Evolutionary conservation across 1,140 invertebrate species (phyloP), one percentile per base, ranked within the genome.

Genomic region (Pinna nobilis): DNA sequence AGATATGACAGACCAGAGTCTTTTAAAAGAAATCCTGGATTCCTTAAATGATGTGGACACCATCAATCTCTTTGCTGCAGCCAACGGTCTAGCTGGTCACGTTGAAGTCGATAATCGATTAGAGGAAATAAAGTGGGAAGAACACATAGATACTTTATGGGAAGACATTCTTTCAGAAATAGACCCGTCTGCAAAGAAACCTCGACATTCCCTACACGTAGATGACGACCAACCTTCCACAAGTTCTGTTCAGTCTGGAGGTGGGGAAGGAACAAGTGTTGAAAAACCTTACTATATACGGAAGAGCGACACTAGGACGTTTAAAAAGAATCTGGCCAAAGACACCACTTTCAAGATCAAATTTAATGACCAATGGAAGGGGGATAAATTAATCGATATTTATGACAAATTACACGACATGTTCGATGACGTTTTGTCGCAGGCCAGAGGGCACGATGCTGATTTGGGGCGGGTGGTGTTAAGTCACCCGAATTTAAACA

Each of bases 301-400:
- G 55, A 59, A 35, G 33, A 59, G 20, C 5, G 55, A 59, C 15
- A 35, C 55, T 33, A 28, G 55, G 35, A 59, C 55, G 7, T 59
- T 59, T 5, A 59, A 55, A 65, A 65, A 67, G 44, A 67, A 53
- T 9, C 23, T 67, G 35, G 65, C 50, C 15, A 18, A 51, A n/a
- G 65, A 67, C 50, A 67, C 33, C 20, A 67, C 33, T 23, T 67
- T 53, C 30, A 55, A 67, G 30, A 41, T 49, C 5, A 69, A 69
- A 55, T 69, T 69, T n/a, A 69, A 55, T 13, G 53, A 69, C 41
- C 53, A 59, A 59, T 69, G 55, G 66, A 9, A 47, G 23, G 66
- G 53, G 32, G 25, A 49, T 33, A 59, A 47, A 49, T 60, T 59
- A 41, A n/a, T 47, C 15, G 55, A 69, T 30, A 55, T 69, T 47